These are phyloP conservation scores for Ctenochaetus hawaiiensis DNA, from an alignment of 2,797 vertebrate species.

Conservation along the genomic window DNA sequence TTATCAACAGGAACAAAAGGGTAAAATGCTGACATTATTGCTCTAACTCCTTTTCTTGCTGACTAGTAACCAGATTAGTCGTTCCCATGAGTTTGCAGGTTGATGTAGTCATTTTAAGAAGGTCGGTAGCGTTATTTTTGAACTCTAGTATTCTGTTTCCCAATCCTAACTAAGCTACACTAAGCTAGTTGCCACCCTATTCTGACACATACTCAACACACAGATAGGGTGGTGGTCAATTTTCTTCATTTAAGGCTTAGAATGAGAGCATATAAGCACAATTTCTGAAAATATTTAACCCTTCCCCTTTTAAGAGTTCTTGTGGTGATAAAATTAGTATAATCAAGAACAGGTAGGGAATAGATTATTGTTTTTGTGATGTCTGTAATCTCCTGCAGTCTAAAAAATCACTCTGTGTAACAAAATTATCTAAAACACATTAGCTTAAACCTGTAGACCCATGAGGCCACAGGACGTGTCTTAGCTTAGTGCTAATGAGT, in stretches of 20 bases:
- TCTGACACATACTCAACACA: too few relatives aligned
- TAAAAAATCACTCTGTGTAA: background rate
- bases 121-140: background rate
- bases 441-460: background rate
- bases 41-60: background rate
- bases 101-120: background rate
- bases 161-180: too few relatives aligned
- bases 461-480: conserved; percentile 7
- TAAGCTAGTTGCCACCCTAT: too few relatives aligned
- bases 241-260: background rate
- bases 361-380: background rate
- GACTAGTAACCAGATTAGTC: background rate
- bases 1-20: too few relatives aligned
- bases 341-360: too few relatives aligned
- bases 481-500: conserved; percentile 8
- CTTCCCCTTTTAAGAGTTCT: too few relatives aligned
- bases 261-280: too few relatives aligned
- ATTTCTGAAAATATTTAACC: background rate
- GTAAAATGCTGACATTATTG: too few relatives aligned
- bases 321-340: too few relatives aligned
- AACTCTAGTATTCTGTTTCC: too few relatives aligned
- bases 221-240: too few relatives aligned
- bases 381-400: background rate
- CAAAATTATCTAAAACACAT: background rate
- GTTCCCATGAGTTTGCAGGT: background rate